phyloP scores from a whole-genome alignment of 2,113 vertebrate species.

The Callospermophilus lateralis region DNA sequence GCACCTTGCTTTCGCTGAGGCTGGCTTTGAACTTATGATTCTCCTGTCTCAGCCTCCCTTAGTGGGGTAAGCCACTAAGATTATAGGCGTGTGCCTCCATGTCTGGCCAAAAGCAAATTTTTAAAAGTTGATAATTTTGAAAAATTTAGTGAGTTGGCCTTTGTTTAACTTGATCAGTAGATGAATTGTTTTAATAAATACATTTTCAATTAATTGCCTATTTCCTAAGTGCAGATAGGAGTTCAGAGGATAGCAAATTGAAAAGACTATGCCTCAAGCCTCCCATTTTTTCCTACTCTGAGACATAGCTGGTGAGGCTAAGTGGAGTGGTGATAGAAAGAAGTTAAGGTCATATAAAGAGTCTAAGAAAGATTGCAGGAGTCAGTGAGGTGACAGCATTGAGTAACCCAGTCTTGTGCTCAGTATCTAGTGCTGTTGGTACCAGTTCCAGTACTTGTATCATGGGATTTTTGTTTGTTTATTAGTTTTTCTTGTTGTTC shows the following conservation, averaged over 20 bases:
- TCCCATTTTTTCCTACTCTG: neutral
- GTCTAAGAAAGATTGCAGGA: neutral
- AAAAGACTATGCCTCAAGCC: neutral
- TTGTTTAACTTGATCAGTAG: neutral
- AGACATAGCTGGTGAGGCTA: neutral
- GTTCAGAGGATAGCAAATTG: neutral
- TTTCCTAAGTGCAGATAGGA: constrained; percentile 3
- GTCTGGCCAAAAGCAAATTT: neutral
- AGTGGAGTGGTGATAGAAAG: neutral
- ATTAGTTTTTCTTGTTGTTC: neutral
- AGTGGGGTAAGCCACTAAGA: too few relatives aligned
- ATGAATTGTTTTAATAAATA: constrained; percentile 55
- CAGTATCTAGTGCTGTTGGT: neutral
- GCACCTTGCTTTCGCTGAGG: too few relatives aligned
- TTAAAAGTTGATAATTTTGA: constrained; percentile 25
- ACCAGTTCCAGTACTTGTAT: neutral
- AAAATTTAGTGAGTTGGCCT: constrained; percentile 31
- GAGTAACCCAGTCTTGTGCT: neutral
- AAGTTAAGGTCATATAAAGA: neutral
- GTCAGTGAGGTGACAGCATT: neutral
- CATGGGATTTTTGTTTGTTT: too few relatives aligned
- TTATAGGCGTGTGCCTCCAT: too few relatives aligned
- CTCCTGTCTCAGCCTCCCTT: too few relatives aligned
- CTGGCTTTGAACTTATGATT: too few relatives aligned
- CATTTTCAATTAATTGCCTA: neutral